Evolutionary conservation across 2,888 invertebrate species (phyloP), one percentile per base, ranked within the genome.

Genomic region (Craniophora ligustri): DNA sequence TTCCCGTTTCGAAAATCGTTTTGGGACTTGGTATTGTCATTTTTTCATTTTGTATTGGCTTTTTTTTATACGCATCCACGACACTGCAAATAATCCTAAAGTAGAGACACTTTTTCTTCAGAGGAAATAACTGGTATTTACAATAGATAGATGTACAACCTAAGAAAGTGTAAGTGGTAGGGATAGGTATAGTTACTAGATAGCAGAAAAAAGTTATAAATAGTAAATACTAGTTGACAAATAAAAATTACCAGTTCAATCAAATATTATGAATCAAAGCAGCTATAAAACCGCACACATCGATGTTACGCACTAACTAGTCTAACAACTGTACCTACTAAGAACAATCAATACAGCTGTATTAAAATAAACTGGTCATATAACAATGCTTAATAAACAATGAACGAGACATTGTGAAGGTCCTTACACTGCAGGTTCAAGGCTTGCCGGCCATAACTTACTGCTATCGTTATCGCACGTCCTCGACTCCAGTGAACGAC

Each of bases 371-470:
- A 64, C 67, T 64, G 58, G 49, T 48, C 61, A 65, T 63, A 61
- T 61, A 69, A 72, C 70, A 67, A 68, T 66, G 55, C 63, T 73
- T 68, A 73, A 73, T 82, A 82, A 84, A 86, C 84, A 85, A 83
- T 79, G 76, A 75, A 72, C 72, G 81, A 81, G 76, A 81, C 75
- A 78, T 77, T 78, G 76, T 75, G 77, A 77, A 85, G 87, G 85
- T 87, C 87, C 82, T 87, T 88, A 85, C 83, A 78, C 85, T 74
- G 75, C 72, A 84, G 84, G 91, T 89, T 91, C 91, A 90, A 90
- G 91, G 90, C 81, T 85, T 78, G 81, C 61, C 73, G 78, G 78
- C 70, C 77, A 81, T 86, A 80, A 85, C 78, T 87, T 82, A 81
- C 70, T 75, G 75, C 76, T 88, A 87, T 86, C 85, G 76, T 79